A percentile compares a stretch with the other conserved stretches of the same genome.
Conservation (phyloP, 2,888 invertebrate genomes). For the Mythimna ferrago region DNA sequence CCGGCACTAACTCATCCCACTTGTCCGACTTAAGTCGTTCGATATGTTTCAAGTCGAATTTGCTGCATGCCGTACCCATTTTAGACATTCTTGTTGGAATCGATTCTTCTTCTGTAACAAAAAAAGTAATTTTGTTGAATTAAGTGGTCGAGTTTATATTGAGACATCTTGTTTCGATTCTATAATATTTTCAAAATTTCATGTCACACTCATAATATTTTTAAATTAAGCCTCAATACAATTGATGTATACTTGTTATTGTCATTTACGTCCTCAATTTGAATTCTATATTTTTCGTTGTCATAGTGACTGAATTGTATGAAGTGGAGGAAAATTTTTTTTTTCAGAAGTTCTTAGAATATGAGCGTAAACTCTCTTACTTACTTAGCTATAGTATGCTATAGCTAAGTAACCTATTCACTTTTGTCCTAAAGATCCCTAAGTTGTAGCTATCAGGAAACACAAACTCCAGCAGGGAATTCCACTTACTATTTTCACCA, state of each 20-base stretch:
- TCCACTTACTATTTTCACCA: not conserved
- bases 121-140: conserved; percentile 39
- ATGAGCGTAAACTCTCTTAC: not conserved
- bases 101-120: conserved; percentile 82
- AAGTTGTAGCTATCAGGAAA: no score
- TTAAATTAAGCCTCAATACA: not conserved
- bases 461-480: no score
- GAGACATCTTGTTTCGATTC: not conserved
- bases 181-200: not conserved
- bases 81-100: conserved; percentile 83
- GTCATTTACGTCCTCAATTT: not conserved
- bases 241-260: not conserved
- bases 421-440: no score
- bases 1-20: conserved; percentile 91
- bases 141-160: not conserved
- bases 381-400: not conserved
- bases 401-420: no score
- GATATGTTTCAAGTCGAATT: conserved; percentile 84
- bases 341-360: not conserved
- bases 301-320: not conserved
- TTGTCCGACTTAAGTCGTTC: conserved; percentile 84
- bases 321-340: not conserved
- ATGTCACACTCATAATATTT: no score
- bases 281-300: not conserved
- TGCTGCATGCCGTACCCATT: conserved; percentile 88